These are phyloP conservation scores for Umimayanthus chanpuru DNA, from an alignment of 92 coral and sea anemone genomes.

Conservation along the genomic window DNA sequence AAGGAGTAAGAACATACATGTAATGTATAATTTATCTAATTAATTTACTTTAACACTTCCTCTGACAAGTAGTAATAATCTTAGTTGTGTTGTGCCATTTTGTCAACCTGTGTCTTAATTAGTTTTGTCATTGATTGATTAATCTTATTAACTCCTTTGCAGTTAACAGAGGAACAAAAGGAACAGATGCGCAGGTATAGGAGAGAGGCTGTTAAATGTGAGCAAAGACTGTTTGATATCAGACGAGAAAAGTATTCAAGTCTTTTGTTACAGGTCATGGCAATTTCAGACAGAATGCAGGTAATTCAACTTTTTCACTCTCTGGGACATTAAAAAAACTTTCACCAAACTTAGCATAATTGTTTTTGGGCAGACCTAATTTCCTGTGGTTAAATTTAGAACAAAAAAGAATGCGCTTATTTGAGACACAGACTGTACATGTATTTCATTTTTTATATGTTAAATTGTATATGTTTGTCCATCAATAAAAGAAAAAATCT, in stretches of 20 bases:
- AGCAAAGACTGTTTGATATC: constrained; percentile 71
- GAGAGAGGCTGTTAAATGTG: constrained; percentile 83
- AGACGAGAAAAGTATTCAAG: constrained; percentile 80
- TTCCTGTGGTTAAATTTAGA: too few relatives aligned
- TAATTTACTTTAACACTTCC: background rate
- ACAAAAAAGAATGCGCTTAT: too few relatives aligned
- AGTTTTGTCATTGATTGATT: background rate
- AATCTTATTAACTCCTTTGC: background rate
- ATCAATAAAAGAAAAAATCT: too few relatives aligned
- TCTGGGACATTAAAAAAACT: background rate
- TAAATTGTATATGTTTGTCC: too few relatives aligned
- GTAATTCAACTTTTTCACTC: constrained; percentile 23
- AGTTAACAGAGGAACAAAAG: constrained; percentile 83
- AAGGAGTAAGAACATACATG: too few relatives aligned
- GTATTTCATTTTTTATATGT: too few relatives aligned
- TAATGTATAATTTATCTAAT: too few relatives aligned
- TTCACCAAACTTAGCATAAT: background rate
- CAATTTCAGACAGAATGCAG: constrained; percentile 76
- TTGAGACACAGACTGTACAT: too few relatives aligned
- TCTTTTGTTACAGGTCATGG: constrained; percentile 79
- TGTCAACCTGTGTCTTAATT: too few relatives aligned
- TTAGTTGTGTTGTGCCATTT: background rate
- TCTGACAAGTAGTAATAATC: background rate
- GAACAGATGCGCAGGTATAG: constrained; percentile 75
- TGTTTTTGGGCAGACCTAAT: too few relatives aligned